phyloP scores from a whole-genome alignment of 2,113 vertebrate species.

The Barnardius zonarius region DNA sequence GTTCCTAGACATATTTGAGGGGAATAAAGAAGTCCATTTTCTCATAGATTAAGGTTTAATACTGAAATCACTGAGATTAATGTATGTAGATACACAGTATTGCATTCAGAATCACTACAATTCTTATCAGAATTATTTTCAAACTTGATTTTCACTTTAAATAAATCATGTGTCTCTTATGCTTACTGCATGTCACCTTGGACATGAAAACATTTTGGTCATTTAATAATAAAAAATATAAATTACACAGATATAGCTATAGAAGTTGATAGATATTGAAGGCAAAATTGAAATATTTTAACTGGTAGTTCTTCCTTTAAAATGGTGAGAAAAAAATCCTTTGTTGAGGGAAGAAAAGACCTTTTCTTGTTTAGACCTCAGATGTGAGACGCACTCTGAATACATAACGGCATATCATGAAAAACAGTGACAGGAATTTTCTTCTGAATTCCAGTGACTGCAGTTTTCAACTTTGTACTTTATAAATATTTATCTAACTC shows the following conservation, averaged over 20 bases:
- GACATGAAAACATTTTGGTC: neutral
- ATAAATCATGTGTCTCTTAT: neutral
- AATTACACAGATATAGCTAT: neutral
- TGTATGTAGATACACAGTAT: neutral
- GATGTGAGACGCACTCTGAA: neutral
- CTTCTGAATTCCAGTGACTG: constrained; percentile 12
- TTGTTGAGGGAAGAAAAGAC: neutral
- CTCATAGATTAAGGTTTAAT: neutral
- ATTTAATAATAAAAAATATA: neutral
- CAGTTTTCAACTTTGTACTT: constrained; percentile 11
- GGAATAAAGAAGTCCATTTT: neutral
- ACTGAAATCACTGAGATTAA: neutral
- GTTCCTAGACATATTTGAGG: neutral
- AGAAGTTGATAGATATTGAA: neutral
- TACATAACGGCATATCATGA: constrained; percentile 15
- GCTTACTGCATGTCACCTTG: neutral
- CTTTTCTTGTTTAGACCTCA: constrained; percentile 16
- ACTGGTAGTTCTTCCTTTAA: neutral
- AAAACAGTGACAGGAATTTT: constrained; percentile 13
- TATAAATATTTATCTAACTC: constrained; percentile 55
- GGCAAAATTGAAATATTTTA: neutral
- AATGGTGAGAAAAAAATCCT: neutral
- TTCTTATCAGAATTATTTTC: neutral
- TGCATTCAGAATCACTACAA: neutral
- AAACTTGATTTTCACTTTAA: neutral